Evolutionary conservation across 2,888 invertebrate genomes (phyloP), one percentile per base, ranked within the genome.

Genomic region (Mylabris sibirica): DNA sequence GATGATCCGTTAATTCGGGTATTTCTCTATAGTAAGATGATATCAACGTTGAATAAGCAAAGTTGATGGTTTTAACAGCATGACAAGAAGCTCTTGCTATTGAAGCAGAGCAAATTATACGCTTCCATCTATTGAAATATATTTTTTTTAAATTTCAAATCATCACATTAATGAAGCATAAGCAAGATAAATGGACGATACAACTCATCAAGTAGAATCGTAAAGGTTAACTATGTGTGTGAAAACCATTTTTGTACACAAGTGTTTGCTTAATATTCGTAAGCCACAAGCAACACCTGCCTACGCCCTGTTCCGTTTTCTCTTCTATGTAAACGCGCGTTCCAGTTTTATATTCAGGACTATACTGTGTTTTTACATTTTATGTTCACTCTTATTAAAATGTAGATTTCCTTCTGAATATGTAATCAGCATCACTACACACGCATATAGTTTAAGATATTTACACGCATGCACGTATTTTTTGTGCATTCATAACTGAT

Each of bases 181-280:
- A 20, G 5, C 11, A n/a, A n/a, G 26, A 26, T 26, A 26, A n/a
- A 57, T 57, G 4, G 6, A 26, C 14, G 26, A 26, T 26, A 24
- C 3, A 9, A 24, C 57, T 14, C 57, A 57, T 26, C 26, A 26
- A 57, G 57, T 6, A 24, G 14, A 24, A 57, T 57, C 24, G 24
- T 26, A 57, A 26, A 14, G 4, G 14, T n/a, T 53, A 53, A 84
- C 91, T 93, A 80, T 17, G 14, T 63, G 60, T 63, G 65, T 65
- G 67, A 64, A 66, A 67, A 67, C 67, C 49, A 41, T 64, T 44
- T 66, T 63, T 61, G 49, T 53, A 60, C 69, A 70, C 75, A 73
- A 75, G 74, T 77, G 76, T 79, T 79, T 79, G 78, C 76, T 78
- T 79, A 79, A 79, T 78, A 79, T 77, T 77, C 75, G 69, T 70